A percentile compares a stretch with the other conserved stretches of the same genome.
Evolutionary conservation across 2,888 invertebrate genomes (phyloP).

Genomic region (Macrophya alboannulata): DNA sequence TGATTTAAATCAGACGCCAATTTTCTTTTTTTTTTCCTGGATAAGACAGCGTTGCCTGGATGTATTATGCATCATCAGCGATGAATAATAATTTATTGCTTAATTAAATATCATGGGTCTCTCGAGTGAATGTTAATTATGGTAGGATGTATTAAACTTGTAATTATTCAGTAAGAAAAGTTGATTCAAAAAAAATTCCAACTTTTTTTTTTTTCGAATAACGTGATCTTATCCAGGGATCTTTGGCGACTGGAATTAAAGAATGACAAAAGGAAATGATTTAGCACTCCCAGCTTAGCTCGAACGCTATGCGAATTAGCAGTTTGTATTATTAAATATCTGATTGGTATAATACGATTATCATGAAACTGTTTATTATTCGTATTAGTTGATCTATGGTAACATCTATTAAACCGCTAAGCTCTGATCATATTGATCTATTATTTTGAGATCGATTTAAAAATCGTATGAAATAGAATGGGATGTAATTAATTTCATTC

Average conservation of each 20-base stretch:
- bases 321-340: constrained; percentile 36
- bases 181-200: neutral
- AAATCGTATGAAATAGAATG: neutral
- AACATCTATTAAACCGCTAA: constrained; percentile 14
- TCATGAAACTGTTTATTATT: constrained; percentile 21
- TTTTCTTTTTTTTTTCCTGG: constrained; percentile 12
- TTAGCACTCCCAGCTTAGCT: constrained; percentile 54
- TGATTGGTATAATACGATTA: constrained; percentile 9
- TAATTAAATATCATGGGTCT: neutral
- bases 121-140: neutral
- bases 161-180: constrained; percentile 1
- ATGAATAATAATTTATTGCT: neutral
- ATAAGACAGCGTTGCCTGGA: constrained; percentile 5
- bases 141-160: neutral
- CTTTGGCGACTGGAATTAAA: neutral
- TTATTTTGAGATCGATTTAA: neutral
- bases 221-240: constrained; percentile 36
- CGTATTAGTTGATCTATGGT: constrained; percentile 31
- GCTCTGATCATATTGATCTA: constrained; percentile 19
- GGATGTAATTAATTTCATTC: constrained; percentile 18
- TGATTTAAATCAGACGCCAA: neutral
- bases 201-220: neutral
- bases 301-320: constrained; percentile 52
- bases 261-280: constrained; percentile 15
- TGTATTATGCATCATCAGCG: constrained; percentile 8